These are phyloP conservation scores for Phataginus tricuspis DNA, from an alignment of 2,797 vertebrate genomes.

Conservation along the genomic window DNA sequence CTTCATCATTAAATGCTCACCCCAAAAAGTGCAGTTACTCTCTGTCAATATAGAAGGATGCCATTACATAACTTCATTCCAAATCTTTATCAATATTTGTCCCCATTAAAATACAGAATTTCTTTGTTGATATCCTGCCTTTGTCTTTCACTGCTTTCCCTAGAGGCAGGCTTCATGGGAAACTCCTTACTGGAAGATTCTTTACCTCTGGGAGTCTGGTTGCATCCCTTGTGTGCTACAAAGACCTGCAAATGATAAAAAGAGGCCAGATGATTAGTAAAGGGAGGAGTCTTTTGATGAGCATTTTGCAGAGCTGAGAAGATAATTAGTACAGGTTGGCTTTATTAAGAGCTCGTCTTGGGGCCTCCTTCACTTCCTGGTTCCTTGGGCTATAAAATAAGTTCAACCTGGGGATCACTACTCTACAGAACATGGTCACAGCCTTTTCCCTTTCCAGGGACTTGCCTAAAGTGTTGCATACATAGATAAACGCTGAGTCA, in stretches of 20 bases:
- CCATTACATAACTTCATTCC: background rate
- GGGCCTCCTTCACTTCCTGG: background rate
- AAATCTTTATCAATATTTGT: background rate
- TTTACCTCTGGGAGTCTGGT: background rate
- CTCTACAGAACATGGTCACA: background rate
- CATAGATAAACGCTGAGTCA: background rate
- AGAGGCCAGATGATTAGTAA: background rate
- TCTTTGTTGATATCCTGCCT: background rate
- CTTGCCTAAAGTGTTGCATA: background rate
- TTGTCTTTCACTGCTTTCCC: background rate
- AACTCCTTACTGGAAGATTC: background rate
- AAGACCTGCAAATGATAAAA: background rate
- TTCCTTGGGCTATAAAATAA: background rate
- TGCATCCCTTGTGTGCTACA: background rate
- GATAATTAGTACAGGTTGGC: constrained; percentile 37
- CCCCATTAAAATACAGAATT: background rate
- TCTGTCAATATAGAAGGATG: too few species aligned
- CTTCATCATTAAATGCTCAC: too few species aligned
- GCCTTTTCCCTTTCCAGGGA: background rate
- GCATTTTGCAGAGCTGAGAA: constrained; percentile 8
- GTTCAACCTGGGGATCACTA: background rate
- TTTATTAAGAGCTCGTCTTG: constrained; percentile 56
- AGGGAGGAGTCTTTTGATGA: background rate
- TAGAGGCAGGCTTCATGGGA: background rate
- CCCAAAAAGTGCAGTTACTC: too few species aligned